Evolutionary conservation across 2,797 vertebrate genomes (phyloP).

Genomic region (Halcyon smyrnensis): DNA sequence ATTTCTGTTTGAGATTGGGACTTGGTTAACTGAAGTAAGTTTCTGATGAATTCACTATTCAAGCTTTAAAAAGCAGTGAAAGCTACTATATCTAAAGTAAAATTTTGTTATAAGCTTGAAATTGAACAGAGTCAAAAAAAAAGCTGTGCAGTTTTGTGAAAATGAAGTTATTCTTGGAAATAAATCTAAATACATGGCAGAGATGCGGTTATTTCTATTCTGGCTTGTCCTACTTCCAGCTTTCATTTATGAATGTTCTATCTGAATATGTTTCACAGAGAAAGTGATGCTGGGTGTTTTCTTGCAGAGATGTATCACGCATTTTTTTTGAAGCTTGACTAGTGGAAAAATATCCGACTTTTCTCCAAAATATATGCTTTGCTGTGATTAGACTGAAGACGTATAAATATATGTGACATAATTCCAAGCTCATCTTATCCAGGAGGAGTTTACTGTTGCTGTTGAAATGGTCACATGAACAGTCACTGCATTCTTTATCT

Average conservation of each 20-base stretch:
- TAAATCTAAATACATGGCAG: slow-evolving; percentile 34
- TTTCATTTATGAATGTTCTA: slow-evolving; percentile 47
- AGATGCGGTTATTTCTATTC: slow-evolving; percentile 54
- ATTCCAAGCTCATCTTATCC: background rate
- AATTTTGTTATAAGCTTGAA: background rate
- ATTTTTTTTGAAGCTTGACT: slow-evolving; percentile 27
- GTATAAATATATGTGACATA: background rate
- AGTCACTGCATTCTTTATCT: background rate
- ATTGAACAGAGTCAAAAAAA: background rate
- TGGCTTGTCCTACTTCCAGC: slow-evolving; percentile 47
- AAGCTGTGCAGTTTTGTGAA: background rate
- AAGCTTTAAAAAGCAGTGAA: background rate
- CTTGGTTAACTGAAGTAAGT: background rate
- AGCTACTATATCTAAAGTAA: background rate
- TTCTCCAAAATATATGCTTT: background rate
- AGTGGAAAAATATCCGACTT: background rate
- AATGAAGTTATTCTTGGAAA: slow-evolving; percentile 55
- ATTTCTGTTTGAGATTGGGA: background rate
- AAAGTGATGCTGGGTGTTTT: slow-evolving; percentile 26
- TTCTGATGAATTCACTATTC: background rate
- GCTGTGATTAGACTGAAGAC: background rate
- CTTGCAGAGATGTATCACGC: background rate
- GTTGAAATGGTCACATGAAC: background rate
- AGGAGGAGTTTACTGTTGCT: background rate
- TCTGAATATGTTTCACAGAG: slow-evolving; percentile 25